These are phyloP conservation scores for Molanna angustata DNA, from an alignment of 2,888 invertebrate genomes.

Conservation along the genomic window DNA sequence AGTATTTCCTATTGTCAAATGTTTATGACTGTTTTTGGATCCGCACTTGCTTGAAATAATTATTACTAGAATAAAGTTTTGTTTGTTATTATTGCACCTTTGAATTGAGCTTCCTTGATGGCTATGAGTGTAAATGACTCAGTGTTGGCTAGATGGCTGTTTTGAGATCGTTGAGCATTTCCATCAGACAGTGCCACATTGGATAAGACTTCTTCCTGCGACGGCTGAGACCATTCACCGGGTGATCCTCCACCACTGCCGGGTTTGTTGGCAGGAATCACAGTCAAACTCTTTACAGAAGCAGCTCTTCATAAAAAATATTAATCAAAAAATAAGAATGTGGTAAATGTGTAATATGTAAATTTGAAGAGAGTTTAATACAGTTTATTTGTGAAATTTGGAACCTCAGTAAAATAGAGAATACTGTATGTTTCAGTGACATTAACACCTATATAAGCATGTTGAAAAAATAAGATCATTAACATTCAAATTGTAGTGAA, in stretches of 20 bases:
- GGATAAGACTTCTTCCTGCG: slow-evolving; percentile 43
- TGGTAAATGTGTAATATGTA: not conserved
- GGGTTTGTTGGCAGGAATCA: slow-evolving; percentile 24
- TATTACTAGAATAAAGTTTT: too few species aligned
- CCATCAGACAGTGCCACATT: slow-evolving; percentile 44
- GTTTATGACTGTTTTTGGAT: too few species aligned
- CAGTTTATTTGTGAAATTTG: too few species aligned
- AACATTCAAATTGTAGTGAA: too few species aligned
- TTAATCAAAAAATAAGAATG: slow-evolving; percentile 2
- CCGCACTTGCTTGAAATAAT: too few species aligned
- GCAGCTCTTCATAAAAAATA: slow-evolving; percentile 42
- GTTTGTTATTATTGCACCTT: slow-evolving; percentile 27
- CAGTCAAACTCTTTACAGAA: slow-evolving; percentile 40
- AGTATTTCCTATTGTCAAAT: too few species aligned
- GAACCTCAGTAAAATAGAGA: not conserved
- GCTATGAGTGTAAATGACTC: slow-evolving; percentile 28
- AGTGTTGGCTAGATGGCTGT: slow-evolving; percentile 26
- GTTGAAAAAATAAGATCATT: too few species aligned
- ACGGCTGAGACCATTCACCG: slow-evolving; percentile 35
- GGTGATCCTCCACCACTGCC: slow-evolving; percentile 27
- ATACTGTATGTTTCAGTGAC: too few species aligned
- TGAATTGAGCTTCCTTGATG: slow-evolving; percentile 27
- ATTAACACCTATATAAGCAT: too few species aligned
- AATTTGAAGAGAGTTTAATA: too few species aligned
- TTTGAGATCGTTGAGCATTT: slow-evolving; percentile 34